Percentiles rank a stretch among this genome's conserved stretches.
Evolutionary conservation across 2,888 invertebrate species (phyloP).

Genomic region (Amphipoea oculea): DNA sequence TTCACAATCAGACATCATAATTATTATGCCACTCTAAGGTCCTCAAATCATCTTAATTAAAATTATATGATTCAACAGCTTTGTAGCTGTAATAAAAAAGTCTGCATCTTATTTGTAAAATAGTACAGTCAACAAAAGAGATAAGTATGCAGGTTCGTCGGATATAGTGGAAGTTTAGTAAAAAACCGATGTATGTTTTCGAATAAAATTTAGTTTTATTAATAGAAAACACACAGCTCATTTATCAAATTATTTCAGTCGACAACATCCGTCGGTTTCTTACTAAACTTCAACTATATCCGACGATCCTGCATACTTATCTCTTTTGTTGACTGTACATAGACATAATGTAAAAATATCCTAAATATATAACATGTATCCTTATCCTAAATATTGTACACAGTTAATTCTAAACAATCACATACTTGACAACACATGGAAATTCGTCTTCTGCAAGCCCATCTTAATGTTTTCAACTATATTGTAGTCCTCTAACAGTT

Average conservation of each 20-base stretch:
- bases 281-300: too few species aligned
- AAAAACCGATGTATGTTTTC: too few species aligned
- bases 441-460: neutral
- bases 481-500: neutral
- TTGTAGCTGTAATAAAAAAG: constrained; percentile 6
- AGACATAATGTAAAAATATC: neutral
- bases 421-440: constrained; percentile 6
- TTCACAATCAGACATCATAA: constrained; percentile 3
- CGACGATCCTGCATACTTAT: too few species aligned
- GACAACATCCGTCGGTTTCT: too few species aligned
- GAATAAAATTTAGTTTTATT: too few species aligned
- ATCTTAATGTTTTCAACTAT: too few species aligned
- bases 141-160: too few species aligned
- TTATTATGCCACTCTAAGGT: neutral
- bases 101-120: neutral
- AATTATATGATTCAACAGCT: constrained; percentile 14
- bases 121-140: neutral
- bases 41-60: neutral
- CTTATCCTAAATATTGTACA: constrained; percentile 1
- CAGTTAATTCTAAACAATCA: constrained; percentile 30
- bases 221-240: too few species aligned
- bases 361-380: neutral
- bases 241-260: too few species aligned
- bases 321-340: neutral
- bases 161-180: too few species aligned